Evolutionary conservation across 2,113 vertebrate species (phyloP).

Genomic region (Tachuris rubrigastra): DNA sequence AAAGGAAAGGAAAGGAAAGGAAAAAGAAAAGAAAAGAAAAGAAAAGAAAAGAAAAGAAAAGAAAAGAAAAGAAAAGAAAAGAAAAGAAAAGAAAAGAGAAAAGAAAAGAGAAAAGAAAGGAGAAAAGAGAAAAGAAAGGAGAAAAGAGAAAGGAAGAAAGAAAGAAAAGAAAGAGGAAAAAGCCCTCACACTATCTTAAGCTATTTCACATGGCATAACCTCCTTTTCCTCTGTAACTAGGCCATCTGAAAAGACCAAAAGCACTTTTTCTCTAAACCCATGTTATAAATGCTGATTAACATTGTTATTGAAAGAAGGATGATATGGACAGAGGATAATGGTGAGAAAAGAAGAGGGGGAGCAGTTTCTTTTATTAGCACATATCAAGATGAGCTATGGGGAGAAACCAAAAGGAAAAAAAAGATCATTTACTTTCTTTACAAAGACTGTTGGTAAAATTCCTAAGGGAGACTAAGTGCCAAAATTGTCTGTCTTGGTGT

Average conservation of each 20-base stretch:
- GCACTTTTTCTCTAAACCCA: neutral
- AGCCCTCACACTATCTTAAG: neutral
- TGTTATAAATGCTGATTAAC: conserved; percentile 67
- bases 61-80: neutral
- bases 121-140: too few relatives aligned
- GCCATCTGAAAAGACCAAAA: conserved; percentile 19
- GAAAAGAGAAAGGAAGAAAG: neutral
- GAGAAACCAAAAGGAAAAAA: conserved; percentile 38
- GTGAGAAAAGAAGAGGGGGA: neutral
- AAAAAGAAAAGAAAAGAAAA: too few relatives aligned
- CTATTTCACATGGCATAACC: conserved; percentile 29
- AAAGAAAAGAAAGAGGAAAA: neutral
- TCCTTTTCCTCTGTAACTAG: conserved; percentile 24
- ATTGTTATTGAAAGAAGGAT: conserved; percentile 19
- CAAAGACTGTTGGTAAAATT: conserved; percentile 73
- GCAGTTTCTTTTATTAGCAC: conserved; percentile 22
- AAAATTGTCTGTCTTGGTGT: conserved; percentile 73
- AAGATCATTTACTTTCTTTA: conserved; percentile 67
- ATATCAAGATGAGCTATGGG: conserved; percentile 48
- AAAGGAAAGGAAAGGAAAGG: too few relatives aligned
- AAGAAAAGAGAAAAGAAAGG: too few relatives aligned
- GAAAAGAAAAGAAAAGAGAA: too few relatives aligned
- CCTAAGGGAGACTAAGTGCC: conserved; percentile 71
- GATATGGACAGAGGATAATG: conserved; percentile 44
- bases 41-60: too few relatives aligned